Conservation (phyloP, 2,888 invertebrate genomes). For the Orgyia antiqua region DNA sequence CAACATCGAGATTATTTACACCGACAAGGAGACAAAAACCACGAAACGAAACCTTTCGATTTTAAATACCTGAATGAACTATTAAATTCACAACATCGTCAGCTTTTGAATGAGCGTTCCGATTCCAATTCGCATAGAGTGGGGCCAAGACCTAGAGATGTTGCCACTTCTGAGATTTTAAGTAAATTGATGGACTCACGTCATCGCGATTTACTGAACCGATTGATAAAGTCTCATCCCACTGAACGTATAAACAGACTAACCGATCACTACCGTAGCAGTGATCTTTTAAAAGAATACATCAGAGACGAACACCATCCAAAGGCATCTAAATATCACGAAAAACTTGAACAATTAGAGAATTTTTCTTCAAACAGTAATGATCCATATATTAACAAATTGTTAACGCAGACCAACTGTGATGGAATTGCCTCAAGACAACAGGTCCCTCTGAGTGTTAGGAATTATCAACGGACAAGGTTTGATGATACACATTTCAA, state of each 20-base stretch:
- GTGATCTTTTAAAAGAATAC: conserved; percentile 1
- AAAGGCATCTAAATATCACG: conserved; percentile 37
- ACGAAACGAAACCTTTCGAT: no score
- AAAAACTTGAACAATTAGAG: conserved; percentile 27
- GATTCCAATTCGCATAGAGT: background rate
- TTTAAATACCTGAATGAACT: no score
- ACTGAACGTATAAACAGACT: background rate
- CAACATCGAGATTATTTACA: background rate
- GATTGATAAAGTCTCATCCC: background rate
- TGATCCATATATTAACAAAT: conserved; percentile 23
- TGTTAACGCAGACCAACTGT: conserved; percentile 17
- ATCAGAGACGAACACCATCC: conserved; percentile 10
- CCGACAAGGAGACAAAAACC: background rate
- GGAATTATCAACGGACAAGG: conserved; percentile 28
- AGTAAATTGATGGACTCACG: conserved; percentile 1
- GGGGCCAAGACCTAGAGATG: background rate
- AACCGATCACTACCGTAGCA: conserved; percentile 1
- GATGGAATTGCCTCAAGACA: conserved; percentile 43
- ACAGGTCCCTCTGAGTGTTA: conserved; percentile 38
- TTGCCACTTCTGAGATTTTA: conserved; percentile 1
- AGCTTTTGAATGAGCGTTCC: background rate
- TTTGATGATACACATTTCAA: conserved; percentile 52
- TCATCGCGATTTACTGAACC: conserved; percentile 1
- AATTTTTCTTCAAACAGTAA: conserved; percentile 18
- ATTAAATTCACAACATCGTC: background rate